Evolutionary conservation across 2,797 vertebrate species (phyloP).

Genomic region (Rhinogobio ventralis): DNA sequence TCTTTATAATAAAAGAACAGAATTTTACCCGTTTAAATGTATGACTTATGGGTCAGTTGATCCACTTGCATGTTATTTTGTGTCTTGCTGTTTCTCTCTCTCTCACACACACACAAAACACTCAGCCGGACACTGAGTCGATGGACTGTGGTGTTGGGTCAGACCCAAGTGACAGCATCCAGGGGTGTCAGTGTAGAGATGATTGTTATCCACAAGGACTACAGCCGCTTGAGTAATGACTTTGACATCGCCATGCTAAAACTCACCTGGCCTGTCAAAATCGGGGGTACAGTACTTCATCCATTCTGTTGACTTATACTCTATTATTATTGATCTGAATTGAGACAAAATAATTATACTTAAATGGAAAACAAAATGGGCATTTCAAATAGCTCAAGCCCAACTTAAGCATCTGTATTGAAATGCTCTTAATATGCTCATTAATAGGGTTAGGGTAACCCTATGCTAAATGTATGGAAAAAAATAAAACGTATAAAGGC

Average conservation of each 20-base stretch:
- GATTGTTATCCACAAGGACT: conserved; percentile 55
- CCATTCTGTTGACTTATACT: not conserved
- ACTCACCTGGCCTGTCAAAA: conserved; percentile 45
- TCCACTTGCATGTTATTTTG: not conserved
- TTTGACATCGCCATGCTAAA: conserved; percentile 62
- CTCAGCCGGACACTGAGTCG: conserved; percentile 42
- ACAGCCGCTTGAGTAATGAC: conserved; percentile 48
- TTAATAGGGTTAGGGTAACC: too few species aligned
- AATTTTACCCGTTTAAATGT: not conserved
- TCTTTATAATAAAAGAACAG: not conserved
- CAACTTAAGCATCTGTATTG: not conserved
- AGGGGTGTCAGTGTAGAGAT: conserved; percentile 34
- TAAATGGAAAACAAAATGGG: too few species aligned
- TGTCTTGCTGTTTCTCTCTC: not conserved
- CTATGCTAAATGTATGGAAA: too few species aligned
- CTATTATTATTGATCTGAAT: too few species aligned
- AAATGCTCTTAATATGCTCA: too few species aligned
- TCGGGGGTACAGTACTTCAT: conserved; percentile 47
- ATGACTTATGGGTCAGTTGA: not conserved
- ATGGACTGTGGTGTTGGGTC: conserved; percentile 60
- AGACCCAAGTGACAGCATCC: conserved; percentile 36
- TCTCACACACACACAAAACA: too few species aligned
- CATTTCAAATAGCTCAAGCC: not conserved
- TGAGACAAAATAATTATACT: too few species aligned
- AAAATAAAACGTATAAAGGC: too few species aligned